phyloP scores from a whole-genome alignment of 1,140 invertebrate species.

The Bombus impatiens region DNA sequence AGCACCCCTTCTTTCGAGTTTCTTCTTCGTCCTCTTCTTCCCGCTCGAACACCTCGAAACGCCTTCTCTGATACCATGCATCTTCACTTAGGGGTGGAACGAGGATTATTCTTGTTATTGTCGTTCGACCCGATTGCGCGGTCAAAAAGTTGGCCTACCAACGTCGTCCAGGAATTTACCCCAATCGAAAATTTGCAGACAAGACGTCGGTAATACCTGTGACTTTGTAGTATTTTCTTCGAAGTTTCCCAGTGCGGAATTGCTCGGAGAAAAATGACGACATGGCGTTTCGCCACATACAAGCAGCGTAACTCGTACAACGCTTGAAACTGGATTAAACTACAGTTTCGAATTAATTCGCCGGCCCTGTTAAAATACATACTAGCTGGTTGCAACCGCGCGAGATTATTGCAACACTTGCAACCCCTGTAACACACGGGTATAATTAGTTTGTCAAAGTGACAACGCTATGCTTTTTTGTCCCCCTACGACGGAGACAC shows the following conservation, averaged over 20 bases:
- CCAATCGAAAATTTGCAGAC: fast-evolving
- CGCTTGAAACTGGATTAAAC: constrained; percentile 46
- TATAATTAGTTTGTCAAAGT: constrained; percentile 48
- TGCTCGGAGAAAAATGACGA: not conserved
- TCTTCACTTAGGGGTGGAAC: not conserved
- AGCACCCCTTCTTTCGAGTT: constrained; percentile 55
- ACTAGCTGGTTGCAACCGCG: not conserved
- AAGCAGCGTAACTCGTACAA: constrained; percentile 9
- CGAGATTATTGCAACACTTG: constrained; percentile 24
- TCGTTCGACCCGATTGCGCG: not conserved
- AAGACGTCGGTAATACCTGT: too few species aligned
- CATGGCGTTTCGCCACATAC: not conserved
- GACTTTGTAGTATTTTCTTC: too few species aligned
- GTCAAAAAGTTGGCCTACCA: not conserved
- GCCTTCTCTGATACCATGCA: constrained; percentile 11
- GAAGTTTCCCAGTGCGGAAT: not conserved
- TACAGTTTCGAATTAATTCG: constrained; percentile 49
- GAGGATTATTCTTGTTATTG: not conserved
- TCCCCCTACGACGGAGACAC: not conserved
- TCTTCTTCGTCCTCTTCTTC: constrained; percentile 58
- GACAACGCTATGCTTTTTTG: constrained; percentile 38
- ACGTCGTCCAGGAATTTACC: not conserved
- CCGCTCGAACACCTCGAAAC: constrained; percentile 53
- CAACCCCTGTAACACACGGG: not conserved
- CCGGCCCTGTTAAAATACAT: constrained; percentile 30